These are phyloP conservation scores for Cacoxenus indagator DNA, from an alignment of 2,888 invertebrate genomes.

Conservation along the genomic window DNA sequence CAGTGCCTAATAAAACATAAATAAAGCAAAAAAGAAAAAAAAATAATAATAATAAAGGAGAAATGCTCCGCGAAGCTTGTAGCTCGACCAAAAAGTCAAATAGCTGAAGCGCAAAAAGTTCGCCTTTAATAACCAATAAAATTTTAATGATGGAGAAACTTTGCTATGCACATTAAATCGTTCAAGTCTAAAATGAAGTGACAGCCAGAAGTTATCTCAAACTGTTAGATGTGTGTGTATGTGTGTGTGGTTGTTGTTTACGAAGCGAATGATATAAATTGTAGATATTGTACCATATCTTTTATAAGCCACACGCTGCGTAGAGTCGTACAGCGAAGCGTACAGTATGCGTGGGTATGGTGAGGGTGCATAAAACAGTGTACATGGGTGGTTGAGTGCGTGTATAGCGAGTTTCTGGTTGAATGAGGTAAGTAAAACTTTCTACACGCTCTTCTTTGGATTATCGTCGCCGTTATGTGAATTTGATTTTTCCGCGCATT, in stretches of 20 bases:
- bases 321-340: background rate
- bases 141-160: slow-evolving; percentile 30
- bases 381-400: too few relatives aligned
- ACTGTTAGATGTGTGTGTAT: slow-evolving; percentile 2
- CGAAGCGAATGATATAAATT: slow-evolving; percentile 2
- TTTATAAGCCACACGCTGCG: slow-evolving; percentile 2
- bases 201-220: slow-evolving; percentile 7
- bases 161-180: slow-evolving; percentile 25
- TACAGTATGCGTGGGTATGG: too few relatives aligned
- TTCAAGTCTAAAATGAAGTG: slow-evolving; percentile 18
- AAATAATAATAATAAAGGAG: background rate
- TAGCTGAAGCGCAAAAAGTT: slow-evolving; percentile 28
- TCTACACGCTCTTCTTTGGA: too few relatives aligned
- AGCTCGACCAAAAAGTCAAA: slow-evolving; percentile 13
- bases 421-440: too few relatives aligned
- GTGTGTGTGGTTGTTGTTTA: background rate
- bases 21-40: background rate
- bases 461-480: too few relatives aligned
- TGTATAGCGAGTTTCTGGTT: too few relatives aligned
- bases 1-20: background rate
- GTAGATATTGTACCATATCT: slow-evolving; percentile 12
- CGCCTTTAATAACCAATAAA: slow-evolving; percentile 35
- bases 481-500: too few relatives aligned
- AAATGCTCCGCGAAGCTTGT: background rate
- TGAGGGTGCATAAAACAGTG: too few relatives aligned